Evolutionary conservation across 1,140 invertebrate genomes (phyloP), one percentile per base, ranked within the genome.

Genomic region (Dinothrombium tinctorium): DNA sequence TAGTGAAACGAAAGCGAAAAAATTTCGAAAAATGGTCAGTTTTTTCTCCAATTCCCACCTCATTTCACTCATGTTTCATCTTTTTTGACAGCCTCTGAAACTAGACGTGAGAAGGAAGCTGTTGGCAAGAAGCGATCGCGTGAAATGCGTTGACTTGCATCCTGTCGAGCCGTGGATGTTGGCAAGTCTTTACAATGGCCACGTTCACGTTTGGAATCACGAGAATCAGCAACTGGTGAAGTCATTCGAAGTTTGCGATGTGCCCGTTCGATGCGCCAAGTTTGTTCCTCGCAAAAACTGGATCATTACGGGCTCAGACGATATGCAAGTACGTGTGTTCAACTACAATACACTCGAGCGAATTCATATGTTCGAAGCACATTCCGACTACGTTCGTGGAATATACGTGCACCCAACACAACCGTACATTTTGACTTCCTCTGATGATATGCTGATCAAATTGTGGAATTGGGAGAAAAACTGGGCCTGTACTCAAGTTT

Each of bases 391-490:
- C 63, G 72, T 98, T 11, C 68, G 94, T 47, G 87, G 77, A 50
- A 94, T 99, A 54, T 82, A 77, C 9, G 74, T 98, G 8, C 94
- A 99, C 67, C 92, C 92, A 8, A 86, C 84, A 33, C 89, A 96
- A 53, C 86, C 92, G 0, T 90, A 86, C 57, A 75, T 99, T 47
- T 63, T 99, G 5, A 96, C 89, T 2, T 84, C 84, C 54, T 92
- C 86, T 64, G 87, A 99, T 71, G 94, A 99, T 56, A 89, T 98
- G 79, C 62, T 84, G 20, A 96, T 99, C 36, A 99, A 99, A 61
- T 58, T 99, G 21, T 99, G 94, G 94, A 96, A 99, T 59, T 99
- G 92, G 92, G 92, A 99, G 21, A 92, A 95, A 54, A 71, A 79
- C 51, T 99, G 90, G 86, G 66, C 75, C 1, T 87, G 87, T 51